Evolutionary conservation across 1,140 invertebrate genomes (phyloP).

Genomic region (Diorhabda sublineata): DNA sequence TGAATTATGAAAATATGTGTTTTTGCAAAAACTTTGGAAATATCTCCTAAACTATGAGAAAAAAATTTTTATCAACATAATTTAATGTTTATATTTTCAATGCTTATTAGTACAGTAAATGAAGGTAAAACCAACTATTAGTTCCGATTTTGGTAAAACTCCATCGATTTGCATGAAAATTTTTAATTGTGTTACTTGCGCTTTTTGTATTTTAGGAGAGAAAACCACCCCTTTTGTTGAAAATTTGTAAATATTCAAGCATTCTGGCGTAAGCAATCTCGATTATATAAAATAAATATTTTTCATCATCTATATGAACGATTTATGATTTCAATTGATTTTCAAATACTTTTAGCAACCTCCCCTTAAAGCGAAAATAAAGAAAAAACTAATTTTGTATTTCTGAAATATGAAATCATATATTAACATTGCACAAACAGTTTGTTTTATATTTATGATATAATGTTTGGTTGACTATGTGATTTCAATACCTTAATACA

Average conservation of each 20-base stretch:
- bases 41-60: too few species aligned
- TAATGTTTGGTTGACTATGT: not conserved
- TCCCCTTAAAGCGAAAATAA: not conserved
- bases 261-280: not conserved
- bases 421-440: not conserved
- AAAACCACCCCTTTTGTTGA: not conserved
- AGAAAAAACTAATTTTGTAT: not conserved
- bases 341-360: not conserved
- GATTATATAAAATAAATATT: constrained; percentile 4
- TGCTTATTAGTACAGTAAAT: too few species aligned
- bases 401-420: not conserved
- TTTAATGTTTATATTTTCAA: too few species aligned
- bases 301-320: not conserved
- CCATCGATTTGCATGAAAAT: too few species aligned
- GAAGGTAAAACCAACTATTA: too few species aligned
- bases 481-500: not conserved
- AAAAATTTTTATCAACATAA: too few species aligned
- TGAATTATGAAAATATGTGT: too few species aligned
- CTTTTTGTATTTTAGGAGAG: not conserved
- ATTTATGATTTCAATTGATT: not conserved
- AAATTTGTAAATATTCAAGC: constrained; percentile 6
- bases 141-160: too few species aligned
- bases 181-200: not conserved
- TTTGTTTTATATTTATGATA: not conserved
- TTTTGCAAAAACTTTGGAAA: too few species aligned